These are phyloP conservation scores for Eustalomyia histrio DNA, from an alignment of 2,888 invertebrate species.

Conservation along the genomic window DNA sequence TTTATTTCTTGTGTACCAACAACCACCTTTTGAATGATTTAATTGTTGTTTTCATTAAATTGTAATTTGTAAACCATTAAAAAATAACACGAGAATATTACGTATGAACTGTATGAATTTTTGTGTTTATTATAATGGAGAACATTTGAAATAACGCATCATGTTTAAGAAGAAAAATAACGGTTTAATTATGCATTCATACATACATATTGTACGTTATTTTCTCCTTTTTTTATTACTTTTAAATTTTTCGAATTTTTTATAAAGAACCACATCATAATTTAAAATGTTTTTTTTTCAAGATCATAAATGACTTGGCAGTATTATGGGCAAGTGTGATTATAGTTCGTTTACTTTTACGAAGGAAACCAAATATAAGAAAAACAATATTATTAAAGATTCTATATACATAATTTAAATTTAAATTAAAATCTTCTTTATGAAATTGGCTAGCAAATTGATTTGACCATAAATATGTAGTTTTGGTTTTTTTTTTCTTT, in stretches of 20 bases:
- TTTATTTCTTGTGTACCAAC: slow-evolving; percentile 10
- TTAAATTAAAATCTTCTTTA: slow-evolving; percentile 25
- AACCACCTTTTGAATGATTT: slow-evolving; percentile 59
- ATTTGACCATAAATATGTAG: not conserved
- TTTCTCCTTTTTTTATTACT: not conserved
- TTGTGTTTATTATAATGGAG: slow-evolving; percentile 35
- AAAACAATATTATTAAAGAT: not conserved
- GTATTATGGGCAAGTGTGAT: slow-evolving; percentile 11
- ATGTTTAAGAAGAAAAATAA: slow-evolving; percentile 45
- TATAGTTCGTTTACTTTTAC: slow-evolving; percentile 16
- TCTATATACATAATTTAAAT: slow-evolving; percentile 2
- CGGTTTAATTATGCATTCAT: slow-evolving; percentile 55
- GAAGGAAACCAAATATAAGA: not conserved
- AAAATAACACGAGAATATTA: not conserved
- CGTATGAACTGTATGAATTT: not conserved
- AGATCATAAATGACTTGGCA: slow-evolving; percentile 31
- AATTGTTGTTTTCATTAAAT: slow-evolving; percentile 65
- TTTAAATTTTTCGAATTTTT: not conserved
- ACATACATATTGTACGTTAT: slow-evolving; percentile 10
- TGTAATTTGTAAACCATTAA: slow-evolving; percentile 61
- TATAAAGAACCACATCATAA: not conserved
- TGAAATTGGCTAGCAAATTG: slow-evolving; percentile 7
- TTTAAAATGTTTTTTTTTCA: slow-evolving; percentile 14
- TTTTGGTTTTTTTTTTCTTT: not conserved
- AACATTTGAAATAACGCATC: slow-evolving; percentile 44